Evolutionary conservation across 2,888 invertebrate species (phyloP), one percentile per base, ranked within the genome.

Genomic region (Horisme vitalbata): DNA sequence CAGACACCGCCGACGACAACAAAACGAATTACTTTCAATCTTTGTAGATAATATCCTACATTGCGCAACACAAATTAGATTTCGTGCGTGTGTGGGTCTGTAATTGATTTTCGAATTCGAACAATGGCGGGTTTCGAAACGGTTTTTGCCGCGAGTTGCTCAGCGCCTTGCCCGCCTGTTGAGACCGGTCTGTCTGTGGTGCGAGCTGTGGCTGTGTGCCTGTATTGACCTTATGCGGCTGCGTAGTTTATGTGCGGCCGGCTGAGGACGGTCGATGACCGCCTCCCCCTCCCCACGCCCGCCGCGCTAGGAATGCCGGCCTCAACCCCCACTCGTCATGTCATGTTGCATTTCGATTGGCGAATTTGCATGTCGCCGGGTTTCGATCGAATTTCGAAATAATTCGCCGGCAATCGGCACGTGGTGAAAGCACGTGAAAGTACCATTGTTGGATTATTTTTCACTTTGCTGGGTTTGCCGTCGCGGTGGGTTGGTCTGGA

Each of bases 261-360:
- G 63, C 78, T 66, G 87, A 87, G 87, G 88, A 87, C 87, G 88
- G 88, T 86, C 88, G 87, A 86, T 84, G 86, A 88, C 87, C 86
- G 78, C 57, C 73, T 63, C 63, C 66, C 47, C 45, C 48, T 36
- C 60, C 46, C 64, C 51, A 69, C 66, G 57, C 59, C n/a, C 61
- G 68, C 66, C 69, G 62, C 68, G 59, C 82, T 81, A 83, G 83
- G 83, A 85, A 84, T 84, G 85, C 81, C 69, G 68, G 41, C 45
- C 59, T 44, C 56, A 55, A 61, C 65, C 62, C 68, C 70, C 69
- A 63, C 75, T 71, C 72, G 72, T 79, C 81, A 80, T 72, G 78
- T 83, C 82, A 79, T 75, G 78, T 79, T 83, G 83, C 82, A 83
- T 78, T 82, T 80, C 78, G 77, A 84, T 71, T 77, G 79, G 83